Base-by-base conservation (phyloP, 1,140 invertebrate species). In the Camponotus floridanus region DNA sequence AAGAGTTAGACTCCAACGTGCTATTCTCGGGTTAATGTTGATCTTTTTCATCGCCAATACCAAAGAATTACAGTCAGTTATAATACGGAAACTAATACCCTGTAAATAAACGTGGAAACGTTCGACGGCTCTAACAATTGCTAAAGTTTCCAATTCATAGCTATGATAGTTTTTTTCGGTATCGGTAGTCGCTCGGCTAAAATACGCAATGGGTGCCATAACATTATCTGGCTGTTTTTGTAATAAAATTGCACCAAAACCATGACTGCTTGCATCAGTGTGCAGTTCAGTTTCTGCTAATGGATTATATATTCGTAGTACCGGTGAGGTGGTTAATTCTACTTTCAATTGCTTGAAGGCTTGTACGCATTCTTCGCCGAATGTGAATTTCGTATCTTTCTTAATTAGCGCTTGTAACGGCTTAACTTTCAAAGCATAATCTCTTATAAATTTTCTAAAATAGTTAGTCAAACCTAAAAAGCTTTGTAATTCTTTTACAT, bases 81-180 rank as follows among this genome's bases (percentile, higher is more conserved):
- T 1, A 0, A 81, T 5, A 2, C 3, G 18, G 15, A 57, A 81
- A 0, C 5, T 3, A 4, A 68, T n/a, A 6, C 59, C 68, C 0
- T 84, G 68, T 3, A 84, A 11, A 39, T 84, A n/a, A n/a, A n/a
- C n/a, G n/a, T n/a, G n/a, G n/a, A n/a, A n/a, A 84, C 80, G 68
- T 36, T 84, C 80, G 0, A 84, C 7, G 0, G 80, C 68, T 6
- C 18, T 15, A 0, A 84, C 68, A 21, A 84, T 39, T 0, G 80
- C 68, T 7, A 84, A 39, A 0, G 59, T 84, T 21, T 84, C 59
- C 0, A 84, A 7, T 8, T 84, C 68, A n/a, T 51, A 73, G 3
- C 80, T 74, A 9, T 73, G 59, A 26, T 73, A 84, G 4, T 31
- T 57, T 11, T 31, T 73, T 62, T 70, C 0, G 9, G n/a, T n/a